A percentile compares a stretch with the other conserved stretches of the same genome.
phyloP scores from a whole-genome alignment of 2,797 vertebrate species.

The Chelidonichthys spinosus region DNA sequence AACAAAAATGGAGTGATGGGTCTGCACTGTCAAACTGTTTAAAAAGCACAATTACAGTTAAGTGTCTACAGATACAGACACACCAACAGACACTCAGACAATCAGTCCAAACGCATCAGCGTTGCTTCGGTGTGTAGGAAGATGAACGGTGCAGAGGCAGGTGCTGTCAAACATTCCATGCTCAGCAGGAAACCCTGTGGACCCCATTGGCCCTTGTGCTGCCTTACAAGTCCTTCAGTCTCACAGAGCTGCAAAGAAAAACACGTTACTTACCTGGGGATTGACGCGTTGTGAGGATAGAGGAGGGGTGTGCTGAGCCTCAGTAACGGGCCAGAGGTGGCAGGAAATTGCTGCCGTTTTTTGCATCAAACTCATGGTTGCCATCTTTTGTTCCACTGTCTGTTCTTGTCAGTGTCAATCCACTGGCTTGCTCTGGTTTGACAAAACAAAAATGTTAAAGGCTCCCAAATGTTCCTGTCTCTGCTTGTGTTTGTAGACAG shows the following conservation, averaged over 20 bases:
- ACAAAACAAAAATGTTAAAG: neutral
- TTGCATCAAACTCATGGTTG: conserved; percentile 31
- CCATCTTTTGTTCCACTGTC: conserved; percentile 45
- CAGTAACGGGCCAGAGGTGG: conserved; percentile 3
- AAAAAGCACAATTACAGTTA: conserved; percentile 34
- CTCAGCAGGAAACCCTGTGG: conserved; percentile 18
- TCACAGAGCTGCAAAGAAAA: conserved; percentile 30
- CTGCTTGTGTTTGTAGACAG: conserved; percentile 43
- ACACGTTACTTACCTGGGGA: conserved; percentile 37
- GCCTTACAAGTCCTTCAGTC: conserved; percentile 15
- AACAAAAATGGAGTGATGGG: conserved; percentile 42
- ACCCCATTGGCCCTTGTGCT: conserved; percentile 16
- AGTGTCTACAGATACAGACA: conserved; percentile 26
- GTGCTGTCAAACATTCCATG: conserved; percentile 41
- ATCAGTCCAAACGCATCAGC: conserved; percentile 33
- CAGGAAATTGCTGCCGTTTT: conserved; percentile 45
- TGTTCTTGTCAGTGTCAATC: conserved; percentile 42
- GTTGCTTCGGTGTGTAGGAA: conserved; percentile 30
- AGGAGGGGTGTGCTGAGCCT: neutral
- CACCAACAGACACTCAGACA: conserved; percentile 13
- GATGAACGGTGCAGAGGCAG: conserved; percentile 37
- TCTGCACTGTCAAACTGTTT: conserved; percentile 46
- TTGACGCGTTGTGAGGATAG: conserved; percentile 14
- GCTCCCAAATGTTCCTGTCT: conserved; percentile 33
- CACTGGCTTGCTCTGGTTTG: neutral